phyloP scores from a whole-genome alignment of 2,888 invertebrate species.

The Hartigia nigra region DNA sequence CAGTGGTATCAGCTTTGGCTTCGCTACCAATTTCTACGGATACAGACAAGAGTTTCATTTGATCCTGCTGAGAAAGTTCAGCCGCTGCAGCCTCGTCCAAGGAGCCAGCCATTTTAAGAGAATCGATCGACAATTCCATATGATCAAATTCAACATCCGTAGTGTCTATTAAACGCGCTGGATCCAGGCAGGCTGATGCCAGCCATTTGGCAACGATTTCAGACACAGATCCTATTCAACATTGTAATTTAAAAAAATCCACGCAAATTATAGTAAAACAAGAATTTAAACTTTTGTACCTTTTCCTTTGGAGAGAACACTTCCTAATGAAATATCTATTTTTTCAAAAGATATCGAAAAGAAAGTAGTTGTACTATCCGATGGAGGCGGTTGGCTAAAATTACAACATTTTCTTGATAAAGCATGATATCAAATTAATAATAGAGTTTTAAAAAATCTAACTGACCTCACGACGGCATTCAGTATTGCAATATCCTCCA shows the following conservation, averaged over 20 bases:
- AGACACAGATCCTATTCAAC: slow-evolving; percentile 80
- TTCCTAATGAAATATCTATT: slow-evolving; percentile 59
- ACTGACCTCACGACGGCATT: slow-evolving; percentile 73
- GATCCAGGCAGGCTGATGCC: slow-evolving; percentile 77
- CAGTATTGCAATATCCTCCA: slow-evolving; percentile 88
- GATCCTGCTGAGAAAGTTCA: slow-evolving; percentile 40
- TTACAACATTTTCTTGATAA: not conserved
- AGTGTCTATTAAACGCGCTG: slow-evolving; percentile 66
- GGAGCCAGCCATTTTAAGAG: slow-evolving; percentile 36
- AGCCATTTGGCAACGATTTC: slow-evolving; percentile 92
- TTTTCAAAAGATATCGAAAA: slow-evolving; percentile 53
- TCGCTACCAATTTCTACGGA: slow-evolving; percentile 50
- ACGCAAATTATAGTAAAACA: not conserved
- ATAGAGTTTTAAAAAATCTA: not conserved
- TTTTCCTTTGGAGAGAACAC: slow-evolving; percentile 63
- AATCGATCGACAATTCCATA: slow-evolving; percentile 21
- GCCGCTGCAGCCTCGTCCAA: slow-evolving; percentile 43
- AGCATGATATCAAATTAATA: not conserved
- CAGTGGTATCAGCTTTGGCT: slow-evolving; percentile 42
- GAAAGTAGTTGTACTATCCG: slow-evolving; percentile 52
- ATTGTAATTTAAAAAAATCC: slow-evolving; percentile 15
- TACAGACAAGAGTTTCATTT: slow-evolving; percentile 30
- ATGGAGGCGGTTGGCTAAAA: slow-evolving; percentile 49
- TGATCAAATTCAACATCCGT: slow-evolving; percentile 59
- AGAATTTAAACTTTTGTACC: slow-evolving; percentile 44